These are phyloP conservation scores for Craterocephalus amniculus DNA, from an alignment of 2,797 vertebrate genomes.

Conservation along the genomic window DNA sequence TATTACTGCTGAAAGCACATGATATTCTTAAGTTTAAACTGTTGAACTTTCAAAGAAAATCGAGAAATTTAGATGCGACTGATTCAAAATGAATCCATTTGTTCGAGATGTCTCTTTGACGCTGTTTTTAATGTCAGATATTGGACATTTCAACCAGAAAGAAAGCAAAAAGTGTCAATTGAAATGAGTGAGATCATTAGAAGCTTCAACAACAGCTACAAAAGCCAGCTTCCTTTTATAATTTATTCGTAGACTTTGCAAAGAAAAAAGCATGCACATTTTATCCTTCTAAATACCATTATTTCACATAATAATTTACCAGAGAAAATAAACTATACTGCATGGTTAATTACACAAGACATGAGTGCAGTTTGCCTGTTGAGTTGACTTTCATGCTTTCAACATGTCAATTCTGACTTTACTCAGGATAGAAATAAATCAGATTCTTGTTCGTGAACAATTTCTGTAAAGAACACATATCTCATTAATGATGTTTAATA, in stretches of 20 bases:
- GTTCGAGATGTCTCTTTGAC: constrained; percentile 1
- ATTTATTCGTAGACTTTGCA: constrained; percentile 1
- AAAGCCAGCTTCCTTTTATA: not conserved
- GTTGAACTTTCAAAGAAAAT: not conserved
- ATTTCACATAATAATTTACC: not conserved
- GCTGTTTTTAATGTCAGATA: not conserved
- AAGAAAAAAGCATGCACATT: not conserved
- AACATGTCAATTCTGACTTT: not conserved
- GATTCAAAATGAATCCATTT: not conserved
- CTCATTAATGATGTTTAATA: not conserved
- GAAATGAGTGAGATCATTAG: not conserved
- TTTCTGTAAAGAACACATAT: not conserved
- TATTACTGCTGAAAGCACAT: not conserved
- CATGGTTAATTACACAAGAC: not conserved
- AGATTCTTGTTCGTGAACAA: not conserved
- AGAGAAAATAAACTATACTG: not conserved
- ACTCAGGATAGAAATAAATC: too few species aligned
- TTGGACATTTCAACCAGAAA: constrained; percentile 21
- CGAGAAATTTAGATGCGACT: not conserved
- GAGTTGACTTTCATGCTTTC: not conserved
- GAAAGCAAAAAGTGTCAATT: not conserved
- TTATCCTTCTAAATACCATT: not conserved
- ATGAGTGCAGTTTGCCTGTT: not conserved
- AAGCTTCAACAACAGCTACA: not conserved
- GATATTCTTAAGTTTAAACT: not conserved